Base-by-base conservation (phyloP, 2,888 invertebrate genomes). In the Luperina nickerlii region DNA sequence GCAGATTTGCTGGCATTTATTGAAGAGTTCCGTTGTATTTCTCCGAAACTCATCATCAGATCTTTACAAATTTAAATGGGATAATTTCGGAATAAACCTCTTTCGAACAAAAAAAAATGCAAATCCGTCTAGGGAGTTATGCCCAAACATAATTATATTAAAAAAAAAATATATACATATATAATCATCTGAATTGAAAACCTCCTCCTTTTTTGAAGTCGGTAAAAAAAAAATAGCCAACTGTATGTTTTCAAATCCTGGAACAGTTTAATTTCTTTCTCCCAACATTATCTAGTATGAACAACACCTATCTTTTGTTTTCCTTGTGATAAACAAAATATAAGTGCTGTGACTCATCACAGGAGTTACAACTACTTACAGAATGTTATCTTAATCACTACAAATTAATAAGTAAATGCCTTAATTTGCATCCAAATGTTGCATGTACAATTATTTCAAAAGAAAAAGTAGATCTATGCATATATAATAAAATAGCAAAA, bases 361-460 rank as follows among this genome's bases (percentile, higher is more conserved):
- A 42, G 57, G 11, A 54, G 60, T 51, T 84, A 79, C 45, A 68
- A 24, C 18, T 57, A 84, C 54, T 72, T 69, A 42, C 45, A 81
- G 13, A 65, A 85, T 65, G 24, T 74, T 74, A 85, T 85, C 85
- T 70, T 70, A 74, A 85, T 85, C 38, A 62, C 67, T 54, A 3
- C 68, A 69, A 60, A n/a, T 69, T 73, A 48, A 54, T 27, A 67
- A 67, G 62, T 65, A 60, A 45, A 67, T 82, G 71, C 62, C 45
- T 65, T 65, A 65, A 84, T 48, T 24, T 72, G 60, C n/a, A 51
- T 70, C 13, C n/a, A 57, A 48, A 63, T 63, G 24, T 66, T 38
- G 15, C n/a, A 69, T n/a, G 20, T 57, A 69, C 15, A 51, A 57
- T 79, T 42, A 73, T n/a, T 73, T 48, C 38, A 73, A 63, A 38